phyloP scores from a whole-genome alignment of 2,888 invertebrate species.

The Xestia sexstrigata region DNA sequence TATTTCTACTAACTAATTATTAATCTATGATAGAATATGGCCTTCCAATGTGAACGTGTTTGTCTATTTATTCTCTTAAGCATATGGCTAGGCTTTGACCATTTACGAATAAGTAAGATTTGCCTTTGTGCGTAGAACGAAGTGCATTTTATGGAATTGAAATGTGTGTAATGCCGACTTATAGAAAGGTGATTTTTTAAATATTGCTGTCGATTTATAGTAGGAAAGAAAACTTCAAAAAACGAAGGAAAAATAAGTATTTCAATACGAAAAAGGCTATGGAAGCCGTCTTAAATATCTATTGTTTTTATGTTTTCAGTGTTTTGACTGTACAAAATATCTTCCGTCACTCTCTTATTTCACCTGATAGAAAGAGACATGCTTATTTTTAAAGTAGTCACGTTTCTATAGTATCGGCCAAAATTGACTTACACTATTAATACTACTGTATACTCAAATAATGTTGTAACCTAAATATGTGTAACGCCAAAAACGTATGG shows the following conservation, averaged over 20 bases:
- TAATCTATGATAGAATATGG: slow-evolving; percentile 24
- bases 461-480: slow-evolving; percentile 39
- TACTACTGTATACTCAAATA: slow-evolving; percentile 27
- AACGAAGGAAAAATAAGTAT: no score
- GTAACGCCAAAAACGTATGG: slow-evolving; percentile 45
- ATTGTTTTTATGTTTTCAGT: no score
- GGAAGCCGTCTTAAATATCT: not conserved
- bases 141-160: slow-evolving; percentile 62
- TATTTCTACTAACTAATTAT: slow-evolving; percentile 31
- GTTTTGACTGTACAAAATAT: not conserved
- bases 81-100: slow-evolving; percentile 48
- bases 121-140: slow-evolving; percentile 21
- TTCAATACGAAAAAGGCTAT: not conserved
- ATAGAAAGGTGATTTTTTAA: slow-evolving; percentile 1
- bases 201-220: not conserved
- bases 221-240: not conserved
- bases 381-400: slow-evolving; percentile 14
- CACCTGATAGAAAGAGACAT: not conserved
- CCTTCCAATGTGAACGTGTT: slow-evolving; percentile 34
- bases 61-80: slow-evolving; percentile 25
- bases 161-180: slow-evolving; percentile 18
- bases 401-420: slow-evolving; percentile 7
- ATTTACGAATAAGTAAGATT: slow-evolving; percentile 33
- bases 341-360: not conserved
- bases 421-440: slow-evolving; percentile 27